Conservation (phyloP, 2,113 vertebrate species). For the Sphaerodactylus townsendi region DNA sequence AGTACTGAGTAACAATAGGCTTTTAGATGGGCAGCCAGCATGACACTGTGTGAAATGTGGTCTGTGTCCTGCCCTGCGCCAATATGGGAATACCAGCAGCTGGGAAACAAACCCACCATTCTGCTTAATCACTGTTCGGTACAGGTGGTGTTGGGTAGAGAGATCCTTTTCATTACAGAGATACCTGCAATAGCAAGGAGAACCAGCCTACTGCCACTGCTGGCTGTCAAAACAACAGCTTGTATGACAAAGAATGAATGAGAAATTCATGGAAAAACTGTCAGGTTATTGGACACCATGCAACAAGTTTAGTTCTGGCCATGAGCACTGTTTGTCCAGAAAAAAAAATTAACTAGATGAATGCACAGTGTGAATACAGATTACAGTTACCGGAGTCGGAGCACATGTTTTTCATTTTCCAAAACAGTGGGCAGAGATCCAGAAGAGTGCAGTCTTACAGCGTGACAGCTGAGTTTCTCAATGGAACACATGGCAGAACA, state of each 20-base stretch:
- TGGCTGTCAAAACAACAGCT: not conserved
- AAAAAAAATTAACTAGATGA: slow-evolving; percentile 19
- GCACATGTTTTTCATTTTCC: slow-evolving; percentile 49
- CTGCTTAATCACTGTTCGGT: slow-evolving; percentile 17
- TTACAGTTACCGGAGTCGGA: slow-evolving; percentile 2
- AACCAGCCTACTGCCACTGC: not conserved
- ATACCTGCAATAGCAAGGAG: slow-evolving; percentile 5
- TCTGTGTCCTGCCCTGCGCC: slow-evolving; percentile 40
- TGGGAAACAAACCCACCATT: slow-evolving; percentile 52
- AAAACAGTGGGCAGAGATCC: slow-evolving; percentile 27
- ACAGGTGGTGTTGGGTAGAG: not conserved
- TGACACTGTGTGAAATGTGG: slow-evolving; percentile 54
- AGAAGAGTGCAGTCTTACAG: slow-evolving; percentile 32
- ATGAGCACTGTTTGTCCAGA: not conserved
- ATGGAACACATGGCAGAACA: slow-evolving; percentile 28
- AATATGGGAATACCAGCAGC: slow-evolving; percentile 27
- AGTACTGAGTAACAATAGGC: slow-evolving; percentile 61
- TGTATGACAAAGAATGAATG: not conserved
- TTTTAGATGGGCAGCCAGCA: slow-evolving; percentile 48
- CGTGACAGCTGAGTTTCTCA: slow-evolving; percentile 40
- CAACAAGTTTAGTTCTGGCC: slow-evolving; percentile 5
- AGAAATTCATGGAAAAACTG: slow-evolving; percentile 6
- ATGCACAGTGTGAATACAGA: slow-evolving; percentile 23
- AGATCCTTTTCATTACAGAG: not conserved
- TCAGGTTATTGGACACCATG: slow-evolving; percentile 3